Base-by-base conservation (phyloP, 2,797 vertebrate genomes). In the Protonibea diacanthus region DNA sequence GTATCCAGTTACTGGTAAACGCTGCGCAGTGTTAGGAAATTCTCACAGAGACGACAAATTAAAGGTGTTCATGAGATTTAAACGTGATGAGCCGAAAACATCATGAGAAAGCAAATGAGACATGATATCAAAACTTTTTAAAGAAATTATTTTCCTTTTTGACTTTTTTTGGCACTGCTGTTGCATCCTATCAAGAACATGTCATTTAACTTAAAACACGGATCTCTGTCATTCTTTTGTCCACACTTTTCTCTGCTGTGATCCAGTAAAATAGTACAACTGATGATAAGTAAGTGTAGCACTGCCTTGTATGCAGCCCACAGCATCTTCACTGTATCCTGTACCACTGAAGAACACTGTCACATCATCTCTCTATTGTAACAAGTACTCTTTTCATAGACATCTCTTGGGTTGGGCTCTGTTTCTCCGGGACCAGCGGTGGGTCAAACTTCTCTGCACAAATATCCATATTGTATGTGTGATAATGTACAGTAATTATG, bases 291-390 rank as follows among this genome's bases (percentile, higher is more conserved):
- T 53, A 67, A 70, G 23, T 74, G 47, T 73, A 76, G 60, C 23
- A 44, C 74, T 81, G 75, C 78, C 77, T 82, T 33, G 53, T 68
- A 70, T 77, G 29, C 21, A 70, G 21, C 44, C 40, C 13, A 47
- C 12, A 40, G 21, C 53, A 57, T 69, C 59, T 52, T 23, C 2
- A 48, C 15, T 27, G n/a, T 67, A 64, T 42, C 69, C 68, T 74
- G 17, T 63, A 59, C 49, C 21, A 6, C 73, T 69, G 40, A 58
- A 21, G 40, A 62, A 64, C 47, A n/a, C 18, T 20, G 60, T 60
- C 1, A n/a, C 20, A n/a, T 53, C 33, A 18, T 53, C 45, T 25
- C 51, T 52, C 6, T 44, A 2, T 65, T 38, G 25, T 55, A 74
- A 74, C 38, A 59, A 61, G 59, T 42, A 70, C 29, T 68, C 52